These are phyloP conservation scores for Augiades crinisus DNA, from an alignment of 2,888 invertebrate genomes.

Conservation along the genomic window DNA sequence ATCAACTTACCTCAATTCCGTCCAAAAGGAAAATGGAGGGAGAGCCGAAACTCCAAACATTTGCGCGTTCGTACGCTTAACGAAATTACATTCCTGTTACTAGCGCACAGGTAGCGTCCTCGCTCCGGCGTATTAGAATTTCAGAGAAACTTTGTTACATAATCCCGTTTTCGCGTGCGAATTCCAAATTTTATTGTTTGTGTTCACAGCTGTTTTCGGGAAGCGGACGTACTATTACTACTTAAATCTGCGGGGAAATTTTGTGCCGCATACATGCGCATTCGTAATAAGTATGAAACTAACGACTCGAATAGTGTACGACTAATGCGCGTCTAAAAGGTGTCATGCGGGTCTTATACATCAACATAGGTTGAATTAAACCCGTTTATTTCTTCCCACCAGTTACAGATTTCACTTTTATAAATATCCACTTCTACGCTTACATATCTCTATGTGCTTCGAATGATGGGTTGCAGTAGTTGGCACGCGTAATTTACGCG, in stretches of 20 bases:
- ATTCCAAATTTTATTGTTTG: conserved; percentile 21
- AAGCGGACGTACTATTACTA: neutral
- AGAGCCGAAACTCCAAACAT: conserved; percentile 34
- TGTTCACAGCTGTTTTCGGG: conserved; percentile 11
- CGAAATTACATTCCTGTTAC: conserved; percentile 35
- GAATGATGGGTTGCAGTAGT: no score
- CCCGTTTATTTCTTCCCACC: no score
- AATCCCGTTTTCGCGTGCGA: conserved; percentile 15
- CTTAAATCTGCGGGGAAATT: neutral
- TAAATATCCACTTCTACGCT: no score
- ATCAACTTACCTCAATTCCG: conserved; percentile 27
- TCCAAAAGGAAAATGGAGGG: conserved; percentile 33
- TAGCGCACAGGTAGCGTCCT: conserved; percentile 15
- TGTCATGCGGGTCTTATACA: no score
- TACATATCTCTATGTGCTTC: no score
- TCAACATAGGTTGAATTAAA: no score
- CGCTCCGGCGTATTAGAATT: conserved; percentile 21
- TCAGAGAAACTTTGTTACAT: conserved; percentile 25
- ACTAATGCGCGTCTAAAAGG: no score
- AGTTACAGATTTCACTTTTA: no score
- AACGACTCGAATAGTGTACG: no score
- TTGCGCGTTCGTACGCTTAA: conserved; percentile 34
- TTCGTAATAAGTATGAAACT: neutral
- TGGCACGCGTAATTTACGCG: no score
- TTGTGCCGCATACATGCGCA: neutral